Conservation (phyloP, 2,888 invertebrate genomes). For the Rambutsinella grinnellia region DNA sequence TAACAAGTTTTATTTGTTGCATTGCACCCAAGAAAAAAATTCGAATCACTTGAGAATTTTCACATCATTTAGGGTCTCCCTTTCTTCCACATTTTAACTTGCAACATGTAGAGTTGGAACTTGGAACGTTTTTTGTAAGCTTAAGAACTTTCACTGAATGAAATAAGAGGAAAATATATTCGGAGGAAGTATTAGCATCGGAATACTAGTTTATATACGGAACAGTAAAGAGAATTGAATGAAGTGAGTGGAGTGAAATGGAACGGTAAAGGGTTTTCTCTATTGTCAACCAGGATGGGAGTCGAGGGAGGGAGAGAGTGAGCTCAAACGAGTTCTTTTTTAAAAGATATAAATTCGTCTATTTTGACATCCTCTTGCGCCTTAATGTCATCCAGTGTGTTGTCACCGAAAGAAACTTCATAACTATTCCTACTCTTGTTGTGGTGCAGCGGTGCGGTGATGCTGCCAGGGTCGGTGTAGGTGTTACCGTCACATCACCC, state of each 20-base stretch:
- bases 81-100: too few relatives aligned
- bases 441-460: neutral
- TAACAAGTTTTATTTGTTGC: too few relatives aligned
- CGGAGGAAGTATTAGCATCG: neutral
- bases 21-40: too few relatives aligned
- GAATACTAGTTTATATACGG: neutral
- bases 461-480: neutral
- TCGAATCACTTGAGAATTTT: constrained; percentile 40
- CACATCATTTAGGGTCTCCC: constrained; percentile 37
- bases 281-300: too few relatives aligned
- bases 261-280: too few relatives aligned
- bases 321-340: neutral
- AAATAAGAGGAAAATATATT: neutral
- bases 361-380: constrained; percentile 4
- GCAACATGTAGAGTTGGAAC: too few relatives aligned
- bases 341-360: constrained; percentile 30
- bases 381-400: neutral
- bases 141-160: neutral
- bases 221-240: constrained; percentile 8
- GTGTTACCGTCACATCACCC: neutral
- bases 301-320: constrained; percentile 14
- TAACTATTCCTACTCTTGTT: too few relatives aligned
- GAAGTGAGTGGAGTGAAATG: constrained; percentile 21
- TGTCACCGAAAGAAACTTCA: neutral
- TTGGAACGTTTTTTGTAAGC: neutral